A percentile compares a stretch with the other conserved stretches of the same genome.
Evolutionary conservation across 1,140 invertebrate genomes (phyloP).

Genomic region (Bombus consobrinus): DNA sequence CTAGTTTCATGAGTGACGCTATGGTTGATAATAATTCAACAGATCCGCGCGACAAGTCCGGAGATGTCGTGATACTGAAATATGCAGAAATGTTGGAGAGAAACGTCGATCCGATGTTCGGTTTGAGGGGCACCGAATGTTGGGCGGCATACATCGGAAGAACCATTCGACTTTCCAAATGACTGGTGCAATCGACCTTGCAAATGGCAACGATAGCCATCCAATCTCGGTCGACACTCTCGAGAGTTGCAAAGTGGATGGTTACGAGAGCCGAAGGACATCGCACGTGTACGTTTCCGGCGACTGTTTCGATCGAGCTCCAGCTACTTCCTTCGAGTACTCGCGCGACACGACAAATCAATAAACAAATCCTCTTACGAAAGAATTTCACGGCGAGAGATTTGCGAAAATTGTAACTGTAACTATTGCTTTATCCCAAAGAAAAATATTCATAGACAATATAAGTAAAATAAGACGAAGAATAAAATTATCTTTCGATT

Average conservation of each 20-base stretch:
- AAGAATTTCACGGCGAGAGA: background rate
- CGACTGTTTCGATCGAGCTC: conserved; percentile 53
- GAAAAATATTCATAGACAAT: too few species aligned
- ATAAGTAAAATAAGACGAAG: too few species aligned
- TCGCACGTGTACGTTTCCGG: conserved; percentile 31
- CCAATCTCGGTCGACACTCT: conserved; percentile 63
- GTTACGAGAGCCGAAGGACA: conserved; percentile 46
- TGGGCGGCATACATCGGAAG: background rate
- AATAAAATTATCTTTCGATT: too few species aligned
- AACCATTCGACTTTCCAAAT: conserved; percentile 45
- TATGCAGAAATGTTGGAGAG: conserved; percentile 25
- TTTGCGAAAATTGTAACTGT: too few species aligned
- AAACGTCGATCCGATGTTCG: background rate
- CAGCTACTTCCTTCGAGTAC: conserved; percentile 59
- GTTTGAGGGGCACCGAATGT: background rate
- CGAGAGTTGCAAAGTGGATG: conserved; percentile 55
- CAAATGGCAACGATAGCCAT: conserved; percentile 66
- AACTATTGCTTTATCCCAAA: too few species aligned
- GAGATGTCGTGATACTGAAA: background rate
- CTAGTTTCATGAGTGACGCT: background rate
- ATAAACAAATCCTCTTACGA: background rate
- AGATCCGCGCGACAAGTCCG: background rate
- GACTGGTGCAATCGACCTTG: conserved; percentile 62
- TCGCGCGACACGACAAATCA: background rate
- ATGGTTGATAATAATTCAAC: conserved; percentile 24